A percentile compares a stretch with the other conserved stretches of the same genome.
phyloP scores from a whole-genome alignment of 30 jellyfish, hydroid and myxozoan genomes.

The Nemopilema nomurai region DNA sequence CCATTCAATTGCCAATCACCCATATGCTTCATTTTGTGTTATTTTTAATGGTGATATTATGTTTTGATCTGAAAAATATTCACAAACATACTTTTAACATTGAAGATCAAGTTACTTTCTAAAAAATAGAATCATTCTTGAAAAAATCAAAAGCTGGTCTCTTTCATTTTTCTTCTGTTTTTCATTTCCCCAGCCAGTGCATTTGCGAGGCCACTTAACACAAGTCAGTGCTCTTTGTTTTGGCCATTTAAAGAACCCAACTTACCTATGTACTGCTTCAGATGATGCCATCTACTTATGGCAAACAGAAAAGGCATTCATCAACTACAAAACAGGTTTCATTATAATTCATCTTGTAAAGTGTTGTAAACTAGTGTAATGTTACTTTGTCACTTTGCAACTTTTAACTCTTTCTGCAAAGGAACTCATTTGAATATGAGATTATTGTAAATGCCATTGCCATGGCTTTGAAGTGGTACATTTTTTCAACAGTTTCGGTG shows the following conservation, averaged over 20 bases:
- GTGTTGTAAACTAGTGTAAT: neutral
- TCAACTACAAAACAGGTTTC: constrained; percentile 63
- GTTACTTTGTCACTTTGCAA: neutral
- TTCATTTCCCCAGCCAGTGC: constrained; percentile 40
- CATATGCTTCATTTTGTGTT: too few species aligned
- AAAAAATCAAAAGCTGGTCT: too few species aligned
- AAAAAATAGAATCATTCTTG: too few species aligned
- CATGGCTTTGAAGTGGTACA: too few species aligned
- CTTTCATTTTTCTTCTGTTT: neutral
- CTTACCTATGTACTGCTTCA: constrained; percentile 67
- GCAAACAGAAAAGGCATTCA: constrained; percentile 48
- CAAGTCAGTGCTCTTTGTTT: constrained; percentile 61
- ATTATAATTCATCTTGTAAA: neutral
- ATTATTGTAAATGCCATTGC: neutral
- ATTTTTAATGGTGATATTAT: too few species aligned
- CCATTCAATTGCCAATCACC: too few species aligned
- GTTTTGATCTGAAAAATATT: too few species aligned
- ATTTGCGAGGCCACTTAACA: constrained; percentile 45
- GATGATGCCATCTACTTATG: constrained; percentile 62
- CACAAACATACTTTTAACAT: too few species aligned
- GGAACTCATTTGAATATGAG: neutral
- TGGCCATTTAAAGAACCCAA: constrained; percentile 70
- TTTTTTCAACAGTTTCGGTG: too few species aligned
- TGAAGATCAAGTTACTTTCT: too few species aligned
- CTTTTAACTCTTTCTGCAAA: neutral